Base-by-base conservation (phyloP, 2,797 vertebrate species). In the Chiloscyllium punctatum region DNA sequence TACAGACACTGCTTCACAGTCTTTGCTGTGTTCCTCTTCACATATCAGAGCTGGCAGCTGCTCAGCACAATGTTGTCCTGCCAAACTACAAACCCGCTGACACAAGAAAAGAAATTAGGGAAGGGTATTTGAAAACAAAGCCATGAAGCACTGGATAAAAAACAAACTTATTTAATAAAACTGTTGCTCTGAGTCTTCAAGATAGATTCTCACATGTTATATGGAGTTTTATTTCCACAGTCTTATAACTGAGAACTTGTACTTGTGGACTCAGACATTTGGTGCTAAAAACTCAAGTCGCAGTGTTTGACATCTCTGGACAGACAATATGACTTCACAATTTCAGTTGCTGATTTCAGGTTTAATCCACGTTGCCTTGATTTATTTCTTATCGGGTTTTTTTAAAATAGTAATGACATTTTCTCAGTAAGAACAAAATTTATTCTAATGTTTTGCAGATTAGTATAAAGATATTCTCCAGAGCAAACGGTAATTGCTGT, bases 1-100 rank as follows among this genome's bases (percentile, higher is more conserved):
- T 72, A 0, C 96, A 68, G 96, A 96, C 96, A 74, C 4, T 0
- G 94, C 95, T 66, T 68, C 96, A 95, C 71, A 0, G 96, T 79
- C 95, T 96, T 95, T 82, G 86, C 96, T 95, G 90, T 96, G 27
- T 0, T 66, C 79, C 92, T 96, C 96, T 4, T 0, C 4, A 0
- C 96, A 96, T 95, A 96, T 96, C 37, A 0, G 88, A 66, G 0
- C 74, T 77, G 96, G 96, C 94, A 95, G 69, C 96, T 88, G 95
- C 37, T 4, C 86, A 96, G 96, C 95, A 0, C 25, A 88, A 25
- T 95, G 21, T 3, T 0, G 95, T 96, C 94, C 84, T 96, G 97
- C 96, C 96, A 96, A 97, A 95, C 96, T 97, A 97, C 97, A 96
- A 96, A 97, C 95, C 86, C 48, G 48, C 87, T 95, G 95, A 95